Conservation (phyloP, 2,888 invertebrate genomes). For the Scelioninae gen. 2 region DNA sequence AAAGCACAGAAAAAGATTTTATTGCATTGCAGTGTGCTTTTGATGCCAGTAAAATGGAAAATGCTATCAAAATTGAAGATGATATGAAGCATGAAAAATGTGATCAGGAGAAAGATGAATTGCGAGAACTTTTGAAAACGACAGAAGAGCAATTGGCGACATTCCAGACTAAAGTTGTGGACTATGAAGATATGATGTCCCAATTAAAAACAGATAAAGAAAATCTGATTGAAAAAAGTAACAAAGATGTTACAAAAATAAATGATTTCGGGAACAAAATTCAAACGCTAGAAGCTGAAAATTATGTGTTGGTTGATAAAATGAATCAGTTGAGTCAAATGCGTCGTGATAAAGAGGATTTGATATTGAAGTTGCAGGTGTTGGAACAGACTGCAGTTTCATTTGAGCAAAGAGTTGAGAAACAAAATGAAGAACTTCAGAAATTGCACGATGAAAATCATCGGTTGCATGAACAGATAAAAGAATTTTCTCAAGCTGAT, state of each 20-base stretch:
- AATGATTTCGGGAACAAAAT: slow-evolving; percentile 9
- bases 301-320: slow-evolving; percentile 31
- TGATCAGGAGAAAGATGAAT: slow-evolving; percentile 9
- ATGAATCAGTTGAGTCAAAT: slow-evolving; percentile 48
- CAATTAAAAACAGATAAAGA: slow-evolving; percentile 19
- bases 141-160: background rate
- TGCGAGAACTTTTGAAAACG: background rate
- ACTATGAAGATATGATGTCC: slow-evolving; percentile 25
- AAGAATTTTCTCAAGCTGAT: background rate
- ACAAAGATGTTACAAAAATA: slow-evolving; percentile 12
- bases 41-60: background rate
- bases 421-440: slow-evolving; percentile 14
- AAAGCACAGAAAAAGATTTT: background rate
- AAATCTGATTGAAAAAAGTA: slow-evolving; percentile 11
- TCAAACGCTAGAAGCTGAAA: slow-evolving; percentile 38
- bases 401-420: slow-evolving; percentile 1
- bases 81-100: background rate
- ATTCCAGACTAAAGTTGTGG: background rate
- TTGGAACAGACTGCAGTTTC: slow-evolving; percentile 13
- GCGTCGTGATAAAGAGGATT: slow-evolving; percentile 47
- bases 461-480: slow-evolving; percentile 7
- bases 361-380: slow-evolving; percentile 17
- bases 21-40: background rate
- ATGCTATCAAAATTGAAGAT: background rate
- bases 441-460: slow-evolving; percentile 7